Evolutionary conservation across 2,888 invertebrate genomes (phyloP), one percentile per base, ranked within the genome.

Genomic region (Tenthredo distinguenda): DNA sequence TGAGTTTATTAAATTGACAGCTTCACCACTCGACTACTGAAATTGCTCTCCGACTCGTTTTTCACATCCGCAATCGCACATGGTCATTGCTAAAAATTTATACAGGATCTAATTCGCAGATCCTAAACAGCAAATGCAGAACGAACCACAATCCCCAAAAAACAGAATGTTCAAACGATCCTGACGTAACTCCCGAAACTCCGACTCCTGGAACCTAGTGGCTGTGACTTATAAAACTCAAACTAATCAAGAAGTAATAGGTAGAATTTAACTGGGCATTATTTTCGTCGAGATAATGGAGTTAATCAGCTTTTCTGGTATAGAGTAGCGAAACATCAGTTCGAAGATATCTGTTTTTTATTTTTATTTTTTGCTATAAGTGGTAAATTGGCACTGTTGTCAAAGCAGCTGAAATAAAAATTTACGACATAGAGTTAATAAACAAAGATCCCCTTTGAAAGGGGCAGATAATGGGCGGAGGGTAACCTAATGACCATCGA

Each of bases 401-500:
- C 68, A 50, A 40, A 34, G 43, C 18, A 62, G 71, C 34, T 21
- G 83, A 47, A 34, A 83, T 83, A 71, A 83, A 50, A 83, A 83
- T 83, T 71, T 65, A 83, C 68, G 83, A 68, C 37, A 83, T 34
- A 68, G 83, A 83, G 83, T 83, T 83, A 47, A 83, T 83, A 68
- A 83, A 83, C 47, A 83, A 34, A 83, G 68, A 58, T 68, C 83
- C 82, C 68, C 83, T 71, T 62, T 47, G 68, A 83, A 71, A 83
- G 65, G 83, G 68, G 18, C 55, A 65, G 68, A 83, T 83, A 83
- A 83, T 83, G 68, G 83, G 83, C 43, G 68, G 31, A 71, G 85
- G 85, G 81, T 50, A 50, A 72, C 65, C 85, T 85, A 85, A 85
- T 81, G 85, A 85, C 85, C 81, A 85, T 85, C 85, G 85, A 85